Base-by-base conservation (phyloP, 37 sponge, comb jelly and placozoan genomes). In the Diacarnus erythraeanus region DNA sequence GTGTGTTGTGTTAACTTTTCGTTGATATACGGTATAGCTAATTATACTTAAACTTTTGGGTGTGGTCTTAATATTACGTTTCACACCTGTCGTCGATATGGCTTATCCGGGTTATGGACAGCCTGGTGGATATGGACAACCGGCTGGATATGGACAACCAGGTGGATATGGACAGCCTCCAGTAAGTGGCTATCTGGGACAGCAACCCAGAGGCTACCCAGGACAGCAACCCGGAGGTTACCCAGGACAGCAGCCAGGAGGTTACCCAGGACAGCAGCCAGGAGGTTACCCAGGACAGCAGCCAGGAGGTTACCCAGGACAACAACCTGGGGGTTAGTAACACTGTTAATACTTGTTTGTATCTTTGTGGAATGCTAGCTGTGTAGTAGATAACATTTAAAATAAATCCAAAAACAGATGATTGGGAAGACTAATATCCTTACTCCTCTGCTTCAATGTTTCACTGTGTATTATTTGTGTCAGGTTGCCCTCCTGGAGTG, bases 401-500 rank as follows among this genome's bases (percentile, higher is more conserved):
- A 15, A 56, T 18, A 4, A 34, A n/a, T n/a, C n/a, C n/a, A n/a
- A n/a, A n/a, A n/a, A n/a, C n/a, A n/a, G n/a, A n/a, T n/a, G n/a
- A n/a, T n/a, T n/a, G n/a, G n/a, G n/a, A n/a, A 56, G 15, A 56
- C 20, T 56, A 21, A 56, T 20, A 20, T 56, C 57, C n/a, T n/a
- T n/a, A n/a, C n/a, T n/a, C n/a, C n/a, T n/a, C n/a, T n/a, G n/a
- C n/a, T n/a, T n/a, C n/a, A n/a, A n/a, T n/a, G n/a, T n/a, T n/a
- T n/a, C n/a, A n/a, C n/a, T n/a, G n/a, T n/a, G n/a, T n/a, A n/a
- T n/a, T n/a, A n/a, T n/a, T n/a, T n/a, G n/a, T n/a, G n/a, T n/a
- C n/a, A 37, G 82, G 82, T 2, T 58, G 78, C 35, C 89, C 88
- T 59, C 91, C 83, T 36, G 91, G 92, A 0, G 80, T 89, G 6